Conservation (phyloP, 2,113 vertebrate genomes). For the Bolborhynchus lineola region DNA sequence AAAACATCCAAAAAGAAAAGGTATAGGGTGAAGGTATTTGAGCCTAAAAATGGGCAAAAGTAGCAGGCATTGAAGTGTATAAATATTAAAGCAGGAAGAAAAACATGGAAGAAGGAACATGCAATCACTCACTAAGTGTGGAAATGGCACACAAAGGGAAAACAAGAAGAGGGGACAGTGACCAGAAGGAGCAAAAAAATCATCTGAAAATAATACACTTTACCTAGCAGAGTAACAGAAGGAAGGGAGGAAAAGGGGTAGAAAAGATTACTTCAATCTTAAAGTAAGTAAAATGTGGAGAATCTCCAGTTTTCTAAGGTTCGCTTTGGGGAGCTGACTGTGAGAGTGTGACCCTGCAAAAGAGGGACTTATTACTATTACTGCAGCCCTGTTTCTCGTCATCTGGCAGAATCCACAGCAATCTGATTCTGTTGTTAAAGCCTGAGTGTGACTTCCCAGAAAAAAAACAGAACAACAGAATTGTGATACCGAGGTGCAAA, state of each 20-base stretch:
- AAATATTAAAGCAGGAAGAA: neutral
- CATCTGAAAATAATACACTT: neutral
- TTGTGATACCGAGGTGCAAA: neutral
- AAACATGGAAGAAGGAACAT: neutral
- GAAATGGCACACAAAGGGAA: rapidly evolving
- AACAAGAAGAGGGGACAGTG: neutral
- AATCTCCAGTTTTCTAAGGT: neutral
- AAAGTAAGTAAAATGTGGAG: neutral
- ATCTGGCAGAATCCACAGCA: neutral
- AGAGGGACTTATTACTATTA: neutral
- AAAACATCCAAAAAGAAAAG: neutral
- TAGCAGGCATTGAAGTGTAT: neutral
- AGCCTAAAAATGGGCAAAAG: neutral
- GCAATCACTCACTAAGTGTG: neutral
- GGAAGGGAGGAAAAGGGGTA: neutral
- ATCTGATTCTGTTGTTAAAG: neutral
- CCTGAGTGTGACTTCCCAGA: neutral
- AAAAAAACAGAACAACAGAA: neutral
- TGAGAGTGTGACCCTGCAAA: neutral
- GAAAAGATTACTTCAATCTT: neutral
- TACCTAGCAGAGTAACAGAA: neutral
- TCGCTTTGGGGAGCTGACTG: neutral
- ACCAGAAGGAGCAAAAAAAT: neutral
- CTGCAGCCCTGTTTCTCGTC: neutral
- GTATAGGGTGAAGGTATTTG: neutral